Evolutionary conservation across 2,113 vertebrate species (phyloP).

Genomic region (Struthio camelus): DNA sequence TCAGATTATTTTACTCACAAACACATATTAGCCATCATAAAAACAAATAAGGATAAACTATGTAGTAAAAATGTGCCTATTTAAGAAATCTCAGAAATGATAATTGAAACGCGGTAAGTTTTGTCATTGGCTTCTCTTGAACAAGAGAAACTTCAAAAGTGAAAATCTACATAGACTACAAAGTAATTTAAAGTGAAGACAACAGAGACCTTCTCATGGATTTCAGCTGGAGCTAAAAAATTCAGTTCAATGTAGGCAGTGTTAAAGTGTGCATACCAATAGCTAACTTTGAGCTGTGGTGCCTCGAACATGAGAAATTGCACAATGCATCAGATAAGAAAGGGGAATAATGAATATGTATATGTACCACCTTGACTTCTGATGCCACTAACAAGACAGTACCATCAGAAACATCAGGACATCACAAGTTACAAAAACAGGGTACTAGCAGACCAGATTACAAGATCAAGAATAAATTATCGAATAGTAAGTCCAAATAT

Average conservation of each 20-base stretch:
- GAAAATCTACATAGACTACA: neutral
- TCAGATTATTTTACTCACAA: neutral
- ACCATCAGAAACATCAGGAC: neutral
- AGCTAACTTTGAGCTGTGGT: too few species aligned
- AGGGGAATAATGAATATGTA: too few species aligned
- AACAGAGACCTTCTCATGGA: neutral
- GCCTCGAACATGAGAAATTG: too few species aligned
- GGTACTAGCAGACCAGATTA: neutral
- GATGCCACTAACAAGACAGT: neutral
- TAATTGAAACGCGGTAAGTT: neutral
- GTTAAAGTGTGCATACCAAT: too few species aligned
- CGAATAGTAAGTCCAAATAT: neutral
- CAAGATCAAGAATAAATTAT: neutral
- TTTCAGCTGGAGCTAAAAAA: neutral
- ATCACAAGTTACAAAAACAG: neutral
- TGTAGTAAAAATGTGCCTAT: neutral
- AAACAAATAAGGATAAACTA: neutral
- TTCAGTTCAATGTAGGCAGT: neutral
- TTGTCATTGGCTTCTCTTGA: neutral
- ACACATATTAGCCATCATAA: neutral
- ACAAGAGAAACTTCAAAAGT: neutral
- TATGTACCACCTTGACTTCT: neutral
- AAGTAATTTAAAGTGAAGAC: neutral
- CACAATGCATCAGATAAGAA: too few species aligned
- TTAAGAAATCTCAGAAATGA: neutral